A percentile compares a stretch with the other conserved stretches of the same genome.
phyloP scores from a whole-genome alignment of 2,797 vertebrate species.

The Peromyscus aztecus region DNA sequence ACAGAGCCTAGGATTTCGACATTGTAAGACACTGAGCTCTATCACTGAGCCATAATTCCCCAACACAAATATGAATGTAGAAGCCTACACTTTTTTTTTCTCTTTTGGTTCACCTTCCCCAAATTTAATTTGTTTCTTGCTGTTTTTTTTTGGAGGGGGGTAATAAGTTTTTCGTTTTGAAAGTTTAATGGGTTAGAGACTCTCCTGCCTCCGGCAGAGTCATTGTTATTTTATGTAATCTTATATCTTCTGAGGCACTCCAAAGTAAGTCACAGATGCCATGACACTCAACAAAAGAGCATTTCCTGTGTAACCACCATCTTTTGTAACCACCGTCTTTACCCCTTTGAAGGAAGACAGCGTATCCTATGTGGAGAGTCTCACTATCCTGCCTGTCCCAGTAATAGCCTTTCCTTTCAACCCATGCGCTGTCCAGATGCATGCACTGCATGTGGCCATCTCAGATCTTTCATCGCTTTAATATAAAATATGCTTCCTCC shows the following conservation, averaged over 20 bases:
- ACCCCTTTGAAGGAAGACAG: background rate
- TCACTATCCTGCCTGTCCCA: background rate
- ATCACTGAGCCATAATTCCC: background rate
- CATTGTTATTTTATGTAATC: background rate
- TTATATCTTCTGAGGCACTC: background rate
- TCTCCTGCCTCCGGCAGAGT: background rate
- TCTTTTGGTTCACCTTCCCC: background rate
- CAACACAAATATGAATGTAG: background rate
- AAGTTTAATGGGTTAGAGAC: background rate
- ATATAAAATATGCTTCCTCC: background rate
- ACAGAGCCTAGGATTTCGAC: background rate
- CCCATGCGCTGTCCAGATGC: background rate
- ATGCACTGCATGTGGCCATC: background rate
- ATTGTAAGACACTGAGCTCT: background rate
- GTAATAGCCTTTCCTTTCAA: background rate
- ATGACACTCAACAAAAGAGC: background rate
- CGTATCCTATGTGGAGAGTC: background rate
- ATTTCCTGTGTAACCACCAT: background rate
- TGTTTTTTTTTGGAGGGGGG: background rate
- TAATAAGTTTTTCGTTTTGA: background rate
- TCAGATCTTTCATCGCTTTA: conserved; percentile 21
- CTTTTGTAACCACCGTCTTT: background rate
- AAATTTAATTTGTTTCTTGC: conserved; percentile 8
- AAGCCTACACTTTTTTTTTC: background rate
- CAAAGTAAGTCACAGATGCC: conserved; percentile 9